Evolutionary conservation across 2,888 invertebrate species (phyloP).

Genomic region (Zaprionus lineosus): DNA sequence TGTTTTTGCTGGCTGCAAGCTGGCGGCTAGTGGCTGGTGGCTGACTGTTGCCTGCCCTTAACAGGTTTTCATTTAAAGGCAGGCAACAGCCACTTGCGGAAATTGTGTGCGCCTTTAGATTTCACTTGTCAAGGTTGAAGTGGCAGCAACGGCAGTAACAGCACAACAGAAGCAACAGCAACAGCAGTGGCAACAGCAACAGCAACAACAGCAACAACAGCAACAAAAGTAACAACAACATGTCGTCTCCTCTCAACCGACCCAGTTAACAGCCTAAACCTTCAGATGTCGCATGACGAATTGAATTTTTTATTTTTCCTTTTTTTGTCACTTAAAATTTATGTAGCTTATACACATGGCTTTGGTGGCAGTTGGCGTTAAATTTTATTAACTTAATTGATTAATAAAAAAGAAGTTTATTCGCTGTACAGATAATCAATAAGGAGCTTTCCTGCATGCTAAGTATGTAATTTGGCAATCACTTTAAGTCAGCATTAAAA

Average conservation of each 20-base stretch:
- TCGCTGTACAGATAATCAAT: no score
- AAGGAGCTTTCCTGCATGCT: no score
- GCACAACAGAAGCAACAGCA: no score
- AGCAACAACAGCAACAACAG: constrained; percentile 6
- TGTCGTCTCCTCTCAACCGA: constrained; percentile 26
- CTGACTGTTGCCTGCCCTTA: constrained; percentile 46
- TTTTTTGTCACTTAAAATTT: constrained; percentile 15
- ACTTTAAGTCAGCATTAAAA: no score
- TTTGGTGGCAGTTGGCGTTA: constrained; percentile 1
- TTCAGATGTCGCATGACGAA: constrained; percentile 41
- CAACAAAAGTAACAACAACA: no score
- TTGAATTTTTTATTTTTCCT: constrained; percentile 16
- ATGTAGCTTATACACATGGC: no score
- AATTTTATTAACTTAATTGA: no score
- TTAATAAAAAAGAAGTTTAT: no score
- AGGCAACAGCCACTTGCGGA: constrained; percentile 75
- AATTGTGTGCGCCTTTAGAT: constrained; percentile 72
- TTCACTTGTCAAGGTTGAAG: constrained; percentile 74
- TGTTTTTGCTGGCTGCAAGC: no score
- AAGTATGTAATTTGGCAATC: no score
- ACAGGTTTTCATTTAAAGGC: constrained; percentile 76
- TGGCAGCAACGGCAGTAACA: constrained; percentile 10
- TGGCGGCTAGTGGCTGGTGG: constrained; percentile 2
- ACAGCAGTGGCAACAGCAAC: no score
- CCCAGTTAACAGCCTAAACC: constrained; percentile 43